Evolutionary conservation across 2,797 vertebrate species (phyloP).

Genomic region (Argyrosomus regius): DNA sequence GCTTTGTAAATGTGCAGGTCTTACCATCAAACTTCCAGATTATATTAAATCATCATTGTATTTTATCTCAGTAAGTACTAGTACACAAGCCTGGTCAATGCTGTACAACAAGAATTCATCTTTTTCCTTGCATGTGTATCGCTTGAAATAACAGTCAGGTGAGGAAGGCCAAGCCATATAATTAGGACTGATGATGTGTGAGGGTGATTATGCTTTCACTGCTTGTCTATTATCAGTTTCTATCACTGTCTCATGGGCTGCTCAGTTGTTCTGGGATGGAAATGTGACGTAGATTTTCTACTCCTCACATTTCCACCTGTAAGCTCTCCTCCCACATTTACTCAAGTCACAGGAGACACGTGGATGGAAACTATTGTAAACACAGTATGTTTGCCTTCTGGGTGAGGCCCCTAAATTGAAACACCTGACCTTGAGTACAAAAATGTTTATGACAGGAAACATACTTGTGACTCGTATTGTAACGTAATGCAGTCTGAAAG

Average conservation of each 20-base stretch:
- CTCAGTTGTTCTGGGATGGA: background rate
- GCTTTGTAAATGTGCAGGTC: background rate
- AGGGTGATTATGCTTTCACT: constrained; percentile 19
- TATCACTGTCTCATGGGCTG: constrained; percentile 7
- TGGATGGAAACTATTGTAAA: constrained; percentile 27
- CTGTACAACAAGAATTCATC: background rate
- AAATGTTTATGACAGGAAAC: background rate
- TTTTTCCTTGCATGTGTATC: background rate
- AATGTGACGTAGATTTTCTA: constrained; percentile 25
- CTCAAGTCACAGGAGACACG: constrained; percentile 27
- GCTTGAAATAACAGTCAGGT: constrained; percentile 18
- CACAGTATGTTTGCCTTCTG: constrained; percentile 65
- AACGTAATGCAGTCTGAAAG: constrained; percentile 13
- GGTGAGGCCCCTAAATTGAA: constrained; percentile 39
- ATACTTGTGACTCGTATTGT: background rate
- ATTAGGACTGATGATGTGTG: constrained; percentile 28
- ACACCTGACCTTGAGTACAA: constrained; percentile 28
- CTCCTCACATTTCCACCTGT: constrained; percentile 18
- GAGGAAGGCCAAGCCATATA: constrained; percentile 12
- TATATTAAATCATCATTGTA: background rate
- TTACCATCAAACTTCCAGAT: background rate
- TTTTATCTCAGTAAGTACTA: background rate
- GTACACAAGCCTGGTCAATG: background rate
- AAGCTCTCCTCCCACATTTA: constrained; percentile 21
- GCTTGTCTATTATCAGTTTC: constrained; percentile 10